Conservation (phyloP, 1,140 invertebrate genomes). For the Drosophila tristis region DNA sequence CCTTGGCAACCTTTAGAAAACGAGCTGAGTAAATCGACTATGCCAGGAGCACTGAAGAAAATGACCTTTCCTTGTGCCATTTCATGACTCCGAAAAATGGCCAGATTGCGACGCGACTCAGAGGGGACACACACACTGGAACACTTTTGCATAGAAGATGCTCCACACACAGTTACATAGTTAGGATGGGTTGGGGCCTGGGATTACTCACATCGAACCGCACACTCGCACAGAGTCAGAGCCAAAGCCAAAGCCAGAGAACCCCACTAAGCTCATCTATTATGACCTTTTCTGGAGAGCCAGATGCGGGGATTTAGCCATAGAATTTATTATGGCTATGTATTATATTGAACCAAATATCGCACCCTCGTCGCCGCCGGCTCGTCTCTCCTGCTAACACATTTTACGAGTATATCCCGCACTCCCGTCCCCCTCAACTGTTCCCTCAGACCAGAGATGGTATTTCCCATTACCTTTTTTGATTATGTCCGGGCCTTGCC, state of each 20-base stretch:
- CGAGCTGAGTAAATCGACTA: conserved; percentile 38
- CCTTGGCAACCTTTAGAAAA: conserved; percentile 78
- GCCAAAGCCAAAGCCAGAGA: conserved; percentile 6
- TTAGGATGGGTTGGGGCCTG: neutral
- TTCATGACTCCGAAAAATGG: conserved; percentile 65
- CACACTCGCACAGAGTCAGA: conserved; percentile 18
- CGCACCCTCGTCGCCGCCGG: conserved; percentile 25
- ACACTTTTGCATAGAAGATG: neutral
- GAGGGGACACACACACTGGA: conserved; percentile 12
- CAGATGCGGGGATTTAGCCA: conserved; percentile 72
- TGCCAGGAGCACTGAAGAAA: conserved; percentile 64
- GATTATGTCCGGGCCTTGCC: conserved; percentile 65
- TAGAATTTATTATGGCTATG: conserved; percentile 81
- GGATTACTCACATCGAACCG: neutral
- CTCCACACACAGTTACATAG: conserved; percentile 3
- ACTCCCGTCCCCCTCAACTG: neutral
- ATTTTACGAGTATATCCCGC: neutral
- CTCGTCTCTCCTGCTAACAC: neutral
- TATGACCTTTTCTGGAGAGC: conserved; percentile 78
- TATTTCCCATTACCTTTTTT: conserved; percentile 77
- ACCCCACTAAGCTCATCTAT: conserved; percentile 73
- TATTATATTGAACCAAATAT: conserved; percentile 70
- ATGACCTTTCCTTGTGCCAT: conserved; percentile 77
- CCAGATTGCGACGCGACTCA: conserved; percentile 63
- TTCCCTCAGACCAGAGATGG: conserved; percentile 48